Evolutionary conservation across 2,113 vertebrate species (phyloP).

Genomic region (Craseonycteris thonglongyai): DNA sequence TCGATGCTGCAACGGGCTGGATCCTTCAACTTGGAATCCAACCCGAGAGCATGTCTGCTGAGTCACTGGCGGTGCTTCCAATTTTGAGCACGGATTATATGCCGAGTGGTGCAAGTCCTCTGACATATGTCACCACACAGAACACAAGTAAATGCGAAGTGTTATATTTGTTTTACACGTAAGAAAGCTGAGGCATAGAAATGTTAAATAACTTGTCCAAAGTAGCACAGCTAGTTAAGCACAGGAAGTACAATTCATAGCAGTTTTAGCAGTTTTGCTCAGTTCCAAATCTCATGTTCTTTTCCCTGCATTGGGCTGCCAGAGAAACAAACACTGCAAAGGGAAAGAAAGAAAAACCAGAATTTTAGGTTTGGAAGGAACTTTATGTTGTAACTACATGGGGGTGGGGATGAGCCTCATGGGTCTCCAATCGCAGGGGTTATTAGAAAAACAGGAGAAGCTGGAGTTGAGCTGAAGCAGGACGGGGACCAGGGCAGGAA

Average conservation of each 20-base stretch:
- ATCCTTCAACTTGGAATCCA: neutral
- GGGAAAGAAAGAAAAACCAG: neutral
- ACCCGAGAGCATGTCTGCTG: neutral
- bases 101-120: no score
- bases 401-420: no score
- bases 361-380: neutral
- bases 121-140: neutral
- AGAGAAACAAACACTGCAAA: neutral
- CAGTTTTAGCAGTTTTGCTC: neutral
- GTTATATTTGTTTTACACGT: neutral
- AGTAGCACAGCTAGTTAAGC: neutral
- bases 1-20: neutral
- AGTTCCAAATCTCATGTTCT: neutral
- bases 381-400: neutral
- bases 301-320: neutral
- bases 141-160: neutral
- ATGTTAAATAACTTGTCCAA: neutral
- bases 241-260: neutral
- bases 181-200: neutral
- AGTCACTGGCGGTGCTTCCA: neutral
- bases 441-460: neutral
- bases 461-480: fast-evolving
- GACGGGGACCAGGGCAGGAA: no score
- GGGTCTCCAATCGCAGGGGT: neutral
- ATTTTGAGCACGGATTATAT: neutral